Evolutionary conservation across 2,113 vertebrate species (phyloP).

Genomic region (Oryzias woworae): DNA sequence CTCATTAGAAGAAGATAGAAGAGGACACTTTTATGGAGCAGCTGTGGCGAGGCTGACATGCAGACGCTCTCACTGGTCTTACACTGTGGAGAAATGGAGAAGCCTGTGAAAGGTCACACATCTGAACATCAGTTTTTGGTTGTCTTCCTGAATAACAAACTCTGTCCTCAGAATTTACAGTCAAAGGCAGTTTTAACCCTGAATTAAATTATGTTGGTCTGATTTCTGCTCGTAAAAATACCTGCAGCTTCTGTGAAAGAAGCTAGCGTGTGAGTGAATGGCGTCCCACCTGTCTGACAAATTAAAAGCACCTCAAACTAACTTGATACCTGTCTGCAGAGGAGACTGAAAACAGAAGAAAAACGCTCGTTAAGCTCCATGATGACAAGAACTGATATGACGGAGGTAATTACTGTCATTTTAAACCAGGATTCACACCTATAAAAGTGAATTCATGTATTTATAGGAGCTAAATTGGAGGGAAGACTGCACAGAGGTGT

Average conservation of each 20-base stretch:
- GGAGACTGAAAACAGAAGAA: conserved; percentile 44
- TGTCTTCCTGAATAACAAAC: not conserved
- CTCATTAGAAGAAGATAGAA: conserved; percentile 53
- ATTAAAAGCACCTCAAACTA: conserved; percentile 36
- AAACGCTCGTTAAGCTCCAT: conserved; percentile 22
- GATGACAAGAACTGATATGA: conserved; percentile 25
- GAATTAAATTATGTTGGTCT: not conserved
- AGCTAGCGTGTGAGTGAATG: not conserved
- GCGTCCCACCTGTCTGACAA: conserved; percentile 22
- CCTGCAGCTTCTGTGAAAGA: not conserved
- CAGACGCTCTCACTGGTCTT: too few relatives aligned
- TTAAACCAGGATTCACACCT: not conserved
- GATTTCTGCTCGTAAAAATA: conserved; percentile 2
- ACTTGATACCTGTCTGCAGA: conserved; percentile 30
- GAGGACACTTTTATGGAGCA: conserved; percentile 56
- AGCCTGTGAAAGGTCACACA: not conserved
- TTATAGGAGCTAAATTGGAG: not conserved
- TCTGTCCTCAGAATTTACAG: too few relatives aligned
- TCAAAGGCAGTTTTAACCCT: too few relatives aligned
- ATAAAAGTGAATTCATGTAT: not conserved
- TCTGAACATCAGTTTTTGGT: not conserved
- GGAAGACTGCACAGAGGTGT: too few relatives aligned
- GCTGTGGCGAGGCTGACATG: conserved; percentile 24
- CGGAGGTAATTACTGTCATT: conserved; percentile 45
- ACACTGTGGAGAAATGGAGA: not conserved